phyloP scores from a whole-genome alignment of 2,113 vertebrate genomes.

The Eupsittula cactorum region DNA sequence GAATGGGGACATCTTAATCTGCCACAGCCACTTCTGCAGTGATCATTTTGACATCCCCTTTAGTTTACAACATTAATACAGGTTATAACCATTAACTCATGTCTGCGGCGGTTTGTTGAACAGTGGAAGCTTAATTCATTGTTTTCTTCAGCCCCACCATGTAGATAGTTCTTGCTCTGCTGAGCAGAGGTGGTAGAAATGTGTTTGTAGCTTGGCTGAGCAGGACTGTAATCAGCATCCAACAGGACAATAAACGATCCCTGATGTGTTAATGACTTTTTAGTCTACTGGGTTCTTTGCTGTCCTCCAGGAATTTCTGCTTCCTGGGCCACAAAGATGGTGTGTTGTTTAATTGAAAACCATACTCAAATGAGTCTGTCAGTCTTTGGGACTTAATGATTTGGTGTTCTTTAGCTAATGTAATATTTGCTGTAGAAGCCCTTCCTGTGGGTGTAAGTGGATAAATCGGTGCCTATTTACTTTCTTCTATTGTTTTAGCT shows the following conservation, averaged over 20 bases:
- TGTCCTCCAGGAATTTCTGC: not conserved
- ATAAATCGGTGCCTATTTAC: not conserved
- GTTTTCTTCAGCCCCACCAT: not conserved
- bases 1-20: not conserved
- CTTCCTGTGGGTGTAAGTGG: not conserved
- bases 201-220: not conserved
- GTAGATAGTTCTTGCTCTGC: not conserved
- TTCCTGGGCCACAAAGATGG: not conserved
- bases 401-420: not conserved
- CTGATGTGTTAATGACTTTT: not conserved
- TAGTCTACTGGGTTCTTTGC: not conserved
- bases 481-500: not conserved
- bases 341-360: not conserved
- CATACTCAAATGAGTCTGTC: not conserved
- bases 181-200: not conserved
- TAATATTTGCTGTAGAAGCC: not conserved
- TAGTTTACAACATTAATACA: not conserved
- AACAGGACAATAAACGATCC: not conserved
- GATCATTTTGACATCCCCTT: not conserved
- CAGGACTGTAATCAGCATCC: not conserved
- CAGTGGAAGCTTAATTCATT: not conserved
- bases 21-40: not conserved
- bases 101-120: accelerated
- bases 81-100: not conserved
- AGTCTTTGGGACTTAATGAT: not conserved